Conservation (phyloP, 2,797 vertebrate genomes). For the Tarsius wallacei region DNA sequence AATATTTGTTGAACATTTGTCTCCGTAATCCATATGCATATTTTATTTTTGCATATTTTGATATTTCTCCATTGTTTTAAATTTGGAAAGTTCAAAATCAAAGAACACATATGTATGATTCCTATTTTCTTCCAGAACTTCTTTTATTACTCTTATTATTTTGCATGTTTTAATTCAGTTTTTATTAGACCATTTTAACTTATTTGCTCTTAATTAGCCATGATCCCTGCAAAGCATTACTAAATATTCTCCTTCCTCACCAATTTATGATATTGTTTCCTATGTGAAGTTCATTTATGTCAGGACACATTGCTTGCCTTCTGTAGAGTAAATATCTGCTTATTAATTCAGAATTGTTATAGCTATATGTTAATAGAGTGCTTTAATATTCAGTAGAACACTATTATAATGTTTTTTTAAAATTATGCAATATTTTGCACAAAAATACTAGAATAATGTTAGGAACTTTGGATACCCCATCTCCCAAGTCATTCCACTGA, state of each 20-base stretch:
- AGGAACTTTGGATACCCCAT: background rate
- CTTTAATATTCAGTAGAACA: background rate
- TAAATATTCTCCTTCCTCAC: background rate
- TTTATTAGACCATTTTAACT: background rate
- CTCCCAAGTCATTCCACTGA: background rate
- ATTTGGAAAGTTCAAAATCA: background rate
- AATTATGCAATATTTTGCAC: background rate
- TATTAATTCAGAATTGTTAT: background rate
- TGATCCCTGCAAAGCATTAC: background rate
- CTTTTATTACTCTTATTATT: background rate
- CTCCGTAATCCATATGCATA: background rate
- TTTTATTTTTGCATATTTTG: slow-evolving; percentile 4
- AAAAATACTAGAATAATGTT: background rate
- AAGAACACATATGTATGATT: background rate
- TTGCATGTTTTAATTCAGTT: background rate
- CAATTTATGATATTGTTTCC: background rate
- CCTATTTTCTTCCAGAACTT: background rate
- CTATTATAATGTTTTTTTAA: background rate
- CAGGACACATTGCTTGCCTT: background rate
- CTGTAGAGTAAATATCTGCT: background rate
- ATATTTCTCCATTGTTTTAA: background rate
- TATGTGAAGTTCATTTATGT: background rate
- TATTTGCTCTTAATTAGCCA: background rate
- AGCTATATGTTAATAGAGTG: background rate
- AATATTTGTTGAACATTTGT: background rate